Percentiles rank a stretch among this genome's conserved stretches.
These are phyloP conservation scores for Dendrocincla fuliginosa DNA, from an alignment of 2,797 vertebrate genomes.

Conservation along the genomic window DNA sequence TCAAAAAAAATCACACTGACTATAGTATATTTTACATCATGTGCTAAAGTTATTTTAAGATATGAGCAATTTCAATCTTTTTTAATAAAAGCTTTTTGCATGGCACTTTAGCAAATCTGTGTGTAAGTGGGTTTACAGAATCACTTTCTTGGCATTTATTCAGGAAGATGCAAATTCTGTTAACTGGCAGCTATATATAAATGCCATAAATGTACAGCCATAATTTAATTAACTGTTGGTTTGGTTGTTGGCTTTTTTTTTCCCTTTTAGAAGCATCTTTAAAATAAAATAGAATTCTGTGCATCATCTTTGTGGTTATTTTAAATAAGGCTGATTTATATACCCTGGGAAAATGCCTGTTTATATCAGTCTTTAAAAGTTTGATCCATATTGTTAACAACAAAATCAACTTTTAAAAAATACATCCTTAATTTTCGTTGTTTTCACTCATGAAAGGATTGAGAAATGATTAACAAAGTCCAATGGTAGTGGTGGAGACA, in stretches of 20 bases:
- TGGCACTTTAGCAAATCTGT: constrained; percentile 73
- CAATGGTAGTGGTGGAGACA: neutral
- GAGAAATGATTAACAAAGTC: constrained; percentile 32
- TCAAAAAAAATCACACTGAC: constrained; percentile 72
- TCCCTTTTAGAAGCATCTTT: constrained; percentile 19
- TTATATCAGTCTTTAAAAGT: constrained; percentile 11
- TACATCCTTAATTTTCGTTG: neutral
- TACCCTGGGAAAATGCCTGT: neutral
- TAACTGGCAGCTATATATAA: constrained; percentile 71
- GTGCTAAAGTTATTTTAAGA: constrained; percentile 74
- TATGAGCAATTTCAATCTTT: constrained; percentile 77
- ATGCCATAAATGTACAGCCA: constrained; percentile 62
- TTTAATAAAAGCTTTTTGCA: constrained; percentile 75
- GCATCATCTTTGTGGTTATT: constrained; percentile 1
- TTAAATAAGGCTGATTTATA: constrained; percentile 18
- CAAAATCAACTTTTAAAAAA: neutral
- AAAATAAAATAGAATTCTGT: constrained; percentile 46
- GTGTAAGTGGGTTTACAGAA: constrained; percentile 75
- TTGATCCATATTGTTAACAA: neutral
- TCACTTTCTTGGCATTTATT: constrained; percentile 74
- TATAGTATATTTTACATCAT: constrained; percentile 72
- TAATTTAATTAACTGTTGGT: constrained; percentile 58
- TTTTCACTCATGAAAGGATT: constrained; percentile 26
- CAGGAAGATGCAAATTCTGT: constrained; percentile 69
- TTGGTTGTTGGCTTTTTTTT: neutral